Conservation (phyloP, 2,888 invertebrate species). For the Melitaea athalia region DNA sequence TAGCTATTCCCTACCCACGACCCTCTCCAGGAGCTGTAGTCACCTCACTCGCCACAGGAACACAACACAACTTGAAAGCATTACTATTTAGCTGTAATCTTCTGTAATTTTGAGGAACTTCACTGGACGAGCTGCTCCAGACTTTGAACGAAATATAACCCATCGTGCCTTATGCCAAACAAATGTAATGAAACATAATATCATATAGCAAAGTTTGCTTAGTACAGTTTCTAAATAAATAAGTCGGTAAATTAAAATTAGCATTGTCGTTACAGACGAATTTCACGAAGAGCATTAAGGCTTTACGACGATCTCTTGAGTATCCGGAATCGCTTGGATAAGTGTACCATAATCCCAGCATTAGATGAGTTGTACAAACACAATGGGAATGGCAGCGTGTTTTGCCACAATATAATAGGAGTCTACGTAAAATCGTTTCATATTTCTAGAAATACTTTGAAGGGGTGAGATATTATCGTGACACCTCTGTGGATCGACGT, state of each 20-base stretch:
- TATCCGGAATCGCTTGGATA: slow-evolving; percentile 15
- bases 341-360: slow-evolving; percentile 30
- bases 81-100: too few species aligned
- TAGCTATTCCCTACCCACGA: too few species aligned
- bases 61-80: too few species aligned
- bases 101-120: too few species aligned
- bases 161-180: too few species aligned
- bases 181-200: too few species aligned
- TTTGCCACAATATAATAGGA: slow-evolving; percentile 19
- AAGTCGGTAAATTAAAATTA: neutral
- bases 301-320: slow-evolving; percentile 4
- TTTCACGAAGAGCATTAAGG: neutral
- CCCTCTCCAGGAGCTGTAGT: too few species aligned
- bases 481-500: neutral
- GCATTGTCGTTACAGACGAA: neutral
- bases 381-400: slow-evolving; percentile 17
- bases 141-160: too few species aligned
- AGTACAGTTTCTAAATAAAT: too few species aligned
- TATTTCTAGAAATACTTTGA: slow-evolving; percentile 11
- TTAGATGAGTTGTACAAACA: slow-evolving; percentile 23
- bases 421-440: slow-evolving; percentile 9
- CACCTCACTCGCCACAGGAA: too few species aligned
- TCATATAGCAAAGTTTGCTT: too few species aligned
- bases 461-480: neutral
- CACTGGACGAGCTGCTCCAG: too few species aligned